Evolutionary conservation across 2,113 vertebrate species (phyloP), one percentile per base, ranked within the genome.

Genomic region (Phylloscopus trochilus): DNA sequence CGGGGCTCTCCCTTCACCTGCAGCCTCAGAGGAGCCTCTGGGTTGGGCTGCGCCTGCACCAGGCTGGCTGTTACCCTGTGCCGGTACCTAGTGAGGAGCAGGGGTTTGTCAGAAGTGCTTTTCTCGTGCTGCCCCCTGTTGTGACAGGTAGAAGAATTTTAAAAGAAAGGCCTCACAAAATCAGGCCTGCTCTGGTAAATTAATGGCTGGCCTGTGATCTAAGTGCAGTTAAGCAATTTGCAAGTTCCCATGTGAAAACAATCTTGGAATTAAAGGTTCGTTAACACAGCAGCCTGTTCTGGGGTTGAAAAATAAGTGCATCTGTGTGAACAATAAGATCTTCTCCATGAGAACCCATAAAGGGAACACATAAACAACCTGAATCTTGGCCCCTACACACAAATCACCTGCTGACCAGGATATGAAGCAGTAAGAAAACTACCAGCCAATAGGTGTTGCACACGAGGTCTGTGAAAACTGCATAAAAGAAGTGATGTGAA

Each of bases 21-120:
- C 44, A 46, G 44, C 7, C 0, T 1, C 5, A 0, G 0, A 17
- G 52, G 6, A 83, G 49, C 21, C 22, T 5, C 49, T 1, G 0
- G 0, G 0, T 1, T 3, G 58, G 53, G 28, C 55, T 30, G 24
- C 7, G 7, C 49, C 33, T 0, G 4, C 35, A 7, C 7, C 22
- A 24, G 47, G 46, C 28, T 24, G 66, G 9, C 15, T 17, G 46
- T 10, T 18, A 43, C 2, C 10, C 46, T 39, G 62, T 73, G 78
- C n/a, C 6, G 10, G 2, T 11, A 3, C 22, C 55, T 0, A 10
- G 2, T 2, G 39, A 37, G 39, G 21, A 18, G 8, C 26, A 1
- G 0, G 51, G 23, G 0, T 17, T 76, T 58, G 17, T 3, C 63
- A 13, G 12, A 14, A 31, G 23, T 0, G 1, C 15, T 55, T 30